phyloP scores from a whole-genome alignment of 1,140 invertebrate genomes.

The Dendrolimus punctatus region DNA sequence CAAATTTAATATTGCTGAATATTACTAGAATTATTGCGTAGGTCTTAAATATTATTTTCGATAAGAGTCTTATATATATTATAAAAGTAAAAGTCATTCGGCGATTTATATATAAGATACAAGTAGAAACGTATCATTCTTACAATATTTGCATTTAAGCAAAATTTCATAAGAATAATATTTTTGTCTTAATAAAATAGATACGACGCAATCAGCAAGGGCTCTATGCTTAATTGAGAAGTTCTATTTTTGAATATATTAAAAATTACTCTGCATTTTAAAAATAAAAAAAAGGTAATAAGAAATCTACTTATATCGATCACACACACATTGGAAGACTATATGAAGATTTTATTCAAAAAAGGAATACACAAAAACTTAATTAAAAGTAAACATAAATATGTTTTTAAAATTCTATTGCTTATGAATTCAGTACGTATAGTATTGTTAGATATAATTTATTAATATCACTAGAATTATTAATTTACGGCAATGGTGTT shows the following conservation, averaged over 20 bases:
- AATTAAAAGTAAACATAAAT: conserved; percentile 20
- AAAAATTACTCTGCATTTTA: conserved; percentile 40
- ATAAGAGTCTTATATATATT: conserved; percentile 15
- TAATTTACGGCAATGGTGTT: conserved; percentile 35
- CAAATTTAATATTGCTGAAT: neutral
- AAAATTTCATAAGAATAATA: conserved; percentile 11
- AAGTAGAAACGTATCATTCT: conserved; percentile 11
- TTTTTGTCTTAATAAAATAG: conserved; percentile 17
- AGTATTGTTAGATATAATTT: conserved; percentile 25
- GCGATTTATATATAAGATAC: neutral
- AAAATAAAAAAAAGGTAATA: conserved; percentile 16
- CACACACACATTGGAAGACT: conserved; percentile 67
- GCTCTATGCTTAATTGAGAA: conserved; percentile 47
- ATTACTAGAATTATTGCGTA: neutral
- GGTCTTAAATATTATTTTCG: conserved; percentile 15
- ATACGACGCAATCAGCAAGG: conserved; percentile 46
- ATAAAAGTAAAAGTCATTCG: conserved; percentile 8
- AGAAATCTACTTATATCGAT: conserved; percentile 23
- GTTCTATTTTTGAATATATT: conserved; percentile 24
- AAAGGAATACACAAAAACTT: conserved; percentile 1
- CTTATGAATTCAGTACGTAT: conserved; percentile 38
- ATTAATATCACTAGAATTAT: conserved; percentile 8
- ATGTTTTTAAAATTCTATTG: conserved; percentile 37
- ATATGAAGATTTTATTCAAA: conserved; percentile 40
- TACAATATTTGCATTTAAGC: conserved; percentile 3